Conservation (phyloP, 1,140 invertebrate species). For the Scaptomyza hsui region DNA sequence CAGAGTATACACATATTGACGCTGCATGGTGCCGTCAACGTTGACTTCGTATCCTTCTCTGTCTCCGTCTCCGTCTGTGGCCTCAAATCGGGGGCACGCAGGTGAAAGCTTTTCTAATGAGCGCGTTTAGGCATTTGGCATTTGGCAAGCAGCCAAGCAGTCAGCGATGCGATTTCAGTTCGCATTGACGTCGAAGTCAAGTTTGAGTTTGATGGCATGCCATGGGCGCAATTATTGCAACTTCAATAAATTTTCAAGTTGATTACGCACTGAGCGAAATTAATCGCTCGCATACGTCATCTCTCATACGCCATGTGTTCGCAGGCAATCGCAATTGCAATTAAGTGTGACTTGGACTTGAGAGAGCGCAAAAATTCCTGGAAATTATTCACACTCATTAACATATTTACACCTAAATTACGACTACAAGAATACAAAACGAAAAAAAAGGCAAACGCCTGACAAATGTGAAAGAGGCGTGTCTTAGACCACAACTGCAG, state of each 20-base stretch:
- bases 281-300: conserved; percentile 73
- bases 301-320: conserved; percentile 48
- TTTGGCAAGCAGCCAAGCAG: not conserved
- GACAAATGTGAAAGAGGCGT: conserved; percentile 76
- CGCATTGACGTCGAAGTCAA: not conserved
- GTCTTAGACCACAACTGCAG: not conserved
- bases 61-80: conserved; percentile 28
- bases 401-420: conserved; percentile 83
- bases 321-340: no score
- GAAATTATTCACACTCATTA: conserved; percentile 80
- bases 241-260: conserved; percentile 81
- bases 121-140: conserved; percentile 52
- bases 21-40: not conserved
- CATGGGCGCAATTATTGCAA: conserved; percentile 76
- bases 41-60: not conserved
- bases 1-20: no score
- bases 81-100: conserved; percentile 70
- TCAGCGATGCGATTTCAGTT: no score
- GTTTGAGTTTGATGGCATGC: conserved; percentile 5
- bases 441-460: conserved; percentile 54
- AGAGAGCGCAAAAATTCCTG: conserved; percentile 54
- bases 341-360: conserved; percentile 57
- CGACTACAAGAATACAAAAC: conserved; percentile 35
- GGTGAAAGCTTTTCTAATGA: conserved; percentile 73
- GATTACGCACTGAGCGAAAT: conserved; percentile 78